Evolutionary conservation across 1,140 invertebrate genomes (phyloP).

Genomic region (Drosophila insularis): DNA sequence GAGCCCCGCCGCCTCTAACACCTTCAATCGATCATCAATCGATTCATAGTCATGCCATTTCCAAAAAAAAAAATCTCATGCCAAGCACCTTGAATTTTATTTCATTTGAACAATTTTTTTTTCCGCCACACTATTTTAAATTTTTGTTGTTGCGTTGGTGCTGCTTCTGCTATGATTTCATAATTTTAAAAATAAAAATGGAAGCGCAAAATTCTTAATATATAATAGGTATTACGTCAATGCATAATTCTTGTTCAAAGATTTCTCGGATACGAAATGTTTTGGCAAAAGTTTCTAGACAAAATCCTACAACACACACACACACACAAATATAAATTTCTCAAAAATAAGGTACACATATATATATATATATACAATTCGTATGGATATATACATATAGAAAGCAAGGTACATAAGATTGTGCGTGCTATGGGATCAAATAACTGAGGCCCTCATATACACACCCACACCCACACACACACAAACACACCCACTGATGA

Average conservation of each 20-base stretch:
- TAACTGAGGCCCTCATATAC: slow-evolving; percentile 61
- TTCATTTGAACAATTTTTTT: slow-evolving; percentile 24
- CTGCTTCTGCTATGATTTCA: slow-evolving; percentile 61
- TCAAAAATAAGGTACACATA: neutral
- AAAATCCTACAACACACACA: slow-evolving; percentile 48
- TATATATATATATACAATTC: slow-evolving; percentile 12
- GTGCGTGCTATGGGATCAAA: slow-evolving; percentile 69
- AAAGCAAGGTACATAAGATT: slow-evolving; percentile 58
- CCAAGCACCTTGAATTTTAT: slow-evolving; percentile 15
- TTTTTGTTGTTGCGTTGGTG: neutral
- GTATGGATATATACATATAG: slow-evolving; percentile 34
- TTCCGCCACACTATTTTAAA: neutral
- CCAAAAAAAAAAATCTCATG: slow-evolving; percentile 5
- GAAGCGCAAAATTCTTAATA: slow-evolving; percentile 53
- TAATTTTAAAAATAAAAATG: slow-evolving; percentile 70
- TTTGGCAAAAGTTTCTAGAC: slow-evolving; percentile 66
- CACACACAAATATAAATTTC: slow-evolving; percentile 15
- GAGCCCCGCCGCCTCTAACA: slow-evolving; percentile 38
- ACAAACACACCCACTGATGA: slow-evolving; percentile 26
- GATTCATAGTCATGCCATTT: slow-evolving; percentile 10
- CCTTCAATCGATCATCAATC: slow-evolving; percentile 17
- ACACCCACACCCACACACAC: slow-evolving; percentile 23
- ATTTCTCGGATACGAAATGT: slow-evolving; percentile 41
- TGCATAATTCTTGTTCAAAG: slow-evolving; percentile 52
- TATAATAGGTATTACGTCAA: slow-evolving; percentile 63